These are phyloP conservation scores for Drosophila arizonae DNA, from an alignment of 1,140 invertebrate species.

Conservation along the genomic window DNA sequence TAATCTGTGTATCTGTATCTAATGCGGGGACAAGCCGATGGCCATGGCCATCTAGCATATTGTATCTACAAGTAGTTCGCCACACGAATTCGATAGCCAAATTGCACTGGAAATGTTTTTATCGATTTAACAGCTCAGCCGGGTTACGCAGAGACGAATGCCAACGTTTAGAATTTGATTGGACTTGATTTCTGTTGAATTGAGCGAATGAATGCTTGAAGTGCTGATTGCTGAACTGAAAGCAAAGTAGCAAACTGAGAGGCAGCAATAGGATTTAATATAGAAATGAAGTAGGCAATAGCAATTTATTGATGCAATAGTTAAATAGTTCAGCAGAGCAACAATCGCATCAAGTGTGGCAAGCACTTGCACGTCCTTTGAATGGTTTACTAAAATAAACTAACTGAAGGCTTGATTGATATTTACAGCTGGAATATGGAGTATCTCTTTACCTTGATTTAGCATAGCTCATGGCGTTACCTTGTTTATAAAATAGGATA, in stretches of 20 bases:
- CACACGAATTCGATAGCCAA: constrained; percentile 58
- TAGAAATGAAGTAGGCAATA: background rate
- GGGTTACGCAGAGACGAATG: background rate
- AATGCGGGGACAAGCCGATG: constrained; percentile 41
- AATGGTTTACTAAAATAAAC: no score
- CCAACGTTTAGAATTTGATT: background rate
- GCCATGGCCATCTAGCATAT: constrained; percentile 49
- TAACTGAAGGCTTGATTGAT: no score
- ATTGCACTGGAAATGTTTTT: constrained; percentile 74
- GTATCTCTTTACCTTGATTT: no score
- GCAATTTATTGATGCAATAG: background rate
- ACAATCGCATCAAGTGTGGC: no score
- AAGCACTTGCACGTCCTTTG: no score
- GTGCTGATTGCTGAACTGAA: constrained; percentile 36
- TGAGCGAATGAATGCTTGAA: constrained; percentile 2
- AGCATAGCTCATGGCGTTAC: no score
- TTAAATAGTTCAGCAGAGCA: background rate
- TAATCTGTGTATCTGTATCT: constrained; percentile 53
- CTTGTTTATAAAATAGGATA: no score
- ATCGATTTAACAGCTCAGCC: constrained; percentile 69
- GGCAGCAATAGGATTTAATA: background rate
- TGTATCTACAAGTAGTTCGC: constrained; percentile 65
- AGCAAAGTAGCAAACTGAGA: no score
- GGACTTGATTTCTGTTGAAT: constrained; percentile 10
- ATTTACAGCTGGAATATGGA: no score